phyloP scores from a whole-genome alignment of 2,113 vertebrate genomes.

The Pelobates fuscus region DNA sequence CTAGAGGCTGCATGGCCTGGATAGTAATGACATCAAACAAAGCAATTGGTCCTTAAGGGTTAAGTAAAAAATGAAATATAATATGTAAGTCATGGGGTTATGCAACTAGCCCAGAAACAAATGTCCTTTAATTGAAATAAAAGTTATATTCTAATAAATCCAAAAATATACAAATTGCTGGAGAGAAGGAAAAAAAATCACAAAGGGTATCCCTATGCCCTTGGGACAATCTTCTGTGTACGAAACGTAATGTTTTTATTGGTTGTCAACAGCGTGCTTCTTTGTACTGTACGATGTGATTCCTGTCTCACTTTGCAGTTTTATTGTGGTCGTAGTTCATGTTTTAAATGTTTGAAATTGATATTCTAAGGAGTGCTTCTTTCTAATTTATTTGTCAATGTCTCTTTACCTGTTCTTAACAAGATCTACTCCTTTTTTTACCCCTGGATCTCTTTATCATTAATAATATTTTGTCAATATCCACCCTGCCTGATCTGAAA shows the following conservation, averaged over 20 bases:
- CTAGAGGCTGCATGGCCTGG: too few relatives aligned
- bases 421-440: constrained; percentile 73
- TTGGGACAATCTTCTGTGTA: constrained; percentile 89
- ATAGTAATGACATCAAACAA: too few relatives aligned
- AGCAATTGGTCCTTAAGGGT: too few relatives aligned
- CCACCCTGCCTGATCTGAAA: constrained; percentile 77
- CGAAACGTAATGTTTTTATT: constrained; percentile 71
- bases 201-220: constrained; percentile 68
- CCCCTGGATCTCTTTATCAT: constrained; percentile 57
- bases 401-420: constrained; percentile 78
- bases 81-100: constrained; percentile 63
- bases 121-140: constrained; percentile 5
- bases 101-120: constrained; percentile 68
- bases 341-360: constrained; percentile 85
- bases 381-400: constrained; percentile 84
- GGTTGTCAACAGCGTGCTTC: constrained; percentile 75
- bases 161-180: not conserved
- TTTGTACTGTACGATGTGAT: constrained; percentile 88
- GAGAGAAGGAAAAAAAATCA: constrained; percentile 65
- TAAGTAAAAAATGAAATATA: too few relatives aligned
- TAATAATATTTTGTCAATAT: constrained; percentile 72
- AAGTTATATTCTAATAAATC: not conserved
- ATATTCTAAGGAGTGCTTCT: constrained; percentile 85
- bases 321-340: constrained; percentile 81
- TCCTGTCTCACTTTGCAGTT: constrained; percentile 81